Percentiles rank a stretch among this genome's conserved stretches.
Conservation (phyloP, 1,140 invertebrate species). For the Zophobas morio region DNA sequence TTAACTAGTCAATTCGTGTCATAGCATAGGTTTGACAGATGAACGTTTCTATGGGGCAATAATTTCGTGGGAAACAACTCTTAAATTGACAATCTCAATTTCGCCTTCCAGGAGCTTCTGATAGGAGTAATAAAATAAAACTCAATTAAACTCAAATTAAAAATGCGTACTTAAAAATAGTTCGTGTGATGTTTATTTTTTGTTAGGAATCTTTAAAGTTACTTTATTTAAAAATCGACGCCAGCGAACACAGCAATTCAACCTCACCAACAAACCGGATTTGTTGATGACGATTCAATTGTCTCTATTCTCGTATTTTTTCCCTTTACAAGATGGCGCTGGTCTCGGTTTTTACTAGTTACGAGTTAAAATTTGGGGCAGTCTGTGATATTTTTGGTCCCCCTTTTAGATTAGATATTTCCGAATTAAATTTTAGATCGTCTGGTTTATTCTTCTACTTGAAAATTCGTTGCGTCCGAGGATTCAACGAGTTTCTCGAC, state of each 20-base stretch:
- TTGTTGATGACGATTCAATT: conserved; percentile 1
- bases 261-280: neutral
- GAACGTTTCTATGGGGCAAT: conserved; percentile 32
- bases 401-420: conserved; percentile 44
- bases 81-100: conserved; percentile 48
- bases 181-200: conserved; percentile 33
- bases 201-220: conserved; percentile 4
- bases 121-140: conserved; percentile 28
- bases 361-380: conserved; percentile 54
- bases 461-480: neutral
- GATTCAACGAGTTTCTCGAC: conserved; percentile 47
- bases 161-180: conserved; percentile 27
- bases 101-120: conserved; percentile 46
- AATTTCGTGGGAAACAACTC: conserved; percentile 36
- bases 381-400: conserved; percentile 65
- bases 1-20: conserved; percentile 27
- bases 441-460: conserved; percentile 20
- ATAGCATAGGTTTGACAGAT: conserved; percentile 8
- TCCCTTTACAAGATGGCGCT: neutral
- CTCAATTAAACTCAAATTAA: conserved; percentile 20
- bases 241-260: neutral
- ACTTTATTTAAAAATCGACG: conserved; percentile 16
- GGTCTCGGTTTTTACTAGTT: conserved; percentile 9
- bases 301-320: neutral
- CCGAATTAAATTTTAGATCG: conserved; percentile 13